Percentiles rank a stretch among this genome's conserved stretches.
Conservation (phyloP, 2,888 invertebrate species). For the Scaptodrosophila latifasciaeformis region DNA sequence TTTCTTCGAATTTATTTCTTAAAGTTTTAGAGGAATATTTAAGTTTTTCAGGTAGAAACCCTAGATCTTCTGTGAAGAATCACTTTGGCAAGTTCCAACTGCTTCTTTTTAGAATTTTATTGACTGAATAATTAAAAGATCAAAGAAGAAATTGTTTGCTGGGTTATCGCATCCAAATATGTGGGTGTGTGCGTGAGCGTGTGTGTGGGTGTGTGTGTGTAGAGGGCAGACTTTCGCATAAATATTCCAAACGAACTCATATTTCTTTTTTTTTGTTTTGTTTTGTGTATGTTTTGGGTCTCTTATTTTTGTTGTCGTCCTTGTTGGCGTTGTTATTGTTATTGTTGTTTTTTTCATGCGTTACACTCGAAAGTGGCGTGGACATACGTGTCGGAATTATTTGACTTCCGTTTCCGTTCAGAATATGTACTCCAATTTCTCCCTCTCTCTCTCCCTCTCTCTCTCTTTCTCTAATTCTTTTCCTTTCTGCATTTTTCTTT, state of each 20-base stretch:
- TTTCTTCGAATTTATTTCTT: too few relatives aligned
- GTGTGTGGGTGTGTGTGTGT: slow-evolving; percentile 15
- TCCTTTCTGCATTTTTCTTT: slow-evolving; percentile 1
- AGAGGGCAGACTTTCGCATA: slow-evolving; percentile 37
- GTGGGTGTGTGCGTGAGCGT: not conserved
- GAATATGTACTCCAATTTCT: not conserved
- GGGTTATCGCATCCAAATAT: slow-evolving; percentile 36
- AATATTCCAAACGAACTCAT: slow-evolving; percentile 59
- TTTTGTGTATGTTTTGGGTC: too few relatives aligned
- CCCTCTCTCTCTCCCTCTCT: slow-evolving; percentile 4
- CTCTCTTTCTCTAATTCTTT: slow-evolving; percentile 3
- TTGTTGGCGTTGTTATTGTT: not conserved
- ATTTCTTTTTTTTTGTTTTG: slow-evolving; percentile 57
- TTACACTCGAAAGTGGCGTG: slow-evolving; percentile 53
- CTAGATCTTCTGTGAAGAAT: too few relatives aligned
- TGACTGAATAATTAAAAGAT: too few relatives aligned
- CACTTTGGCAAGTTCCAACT: too few relatives aligned
- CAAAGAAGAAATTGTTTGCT: too few relatives aligned
- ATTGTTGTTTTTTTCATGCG: slow-evolving; percentile 32
- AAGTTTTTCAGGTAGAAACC: too few relatives aligned
- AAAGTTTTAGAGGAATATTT: too few relatives aligned
- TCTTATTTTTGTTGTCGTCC: not conserved
- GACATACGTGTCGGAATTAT: slow-evolving; percentile 67
- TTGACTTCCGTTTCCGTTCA: slow-evolving; percentile 50
- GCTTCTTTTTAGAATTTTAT: too few relatives aligned